phyloP scores from a whole-genome alignment of 1,140 invertebrate species.

The Heliconius nattereri region DNA sequence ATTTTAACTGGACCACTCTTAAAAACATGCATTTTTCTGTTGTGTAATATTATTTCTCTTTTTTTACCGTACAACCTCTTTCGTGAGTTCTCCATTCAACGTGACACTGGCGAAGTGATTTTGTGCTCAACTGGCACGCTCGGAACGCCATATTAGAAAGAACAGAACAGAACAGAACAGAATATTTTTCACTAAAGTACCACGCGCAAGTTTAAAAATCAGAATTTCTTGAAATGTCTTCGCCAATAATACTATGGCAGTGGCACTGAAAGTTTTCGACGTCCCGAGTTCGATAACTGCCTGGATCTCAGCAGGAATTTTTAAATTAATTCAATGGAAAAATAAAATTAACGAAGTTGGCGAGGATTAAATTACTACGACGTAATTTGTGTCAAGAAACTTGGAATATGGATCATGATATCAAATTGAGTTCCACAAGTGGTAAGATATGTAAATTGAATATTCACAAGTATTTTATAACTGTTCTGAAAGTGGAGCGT shows the following conservation, averaged over 20 bases:
- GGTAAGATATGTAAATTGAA: constrained; percentile 42
- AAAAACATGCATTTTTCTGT: too few relatives aligned
- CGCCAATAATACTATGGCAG: constrained; percentile 61
- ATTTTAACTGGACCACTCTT: too few relatives aligned
- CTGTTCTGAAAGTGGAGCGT: background rate
- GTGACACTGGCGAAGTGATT: too few relatives aligned
- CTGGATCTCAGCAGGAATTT: constrained; percentile 67
- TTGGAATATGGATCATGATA: constrained; percentile 56
- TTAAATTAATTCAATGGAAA: constrained; percentile 76
- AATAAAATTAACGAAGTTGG: constrained; percentile 73
- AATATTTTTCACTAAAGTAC: constrained; percentile 27
- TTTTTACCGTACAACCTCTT: too few relatives aligned
- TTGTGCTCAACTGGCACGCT: too few relatives aligned
- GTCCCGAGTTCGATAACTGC: constrained; percentile 72
- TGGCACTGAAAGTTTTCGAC: constrained; percentile 66
- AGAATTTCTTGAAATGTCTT: constrained; percentile 62
- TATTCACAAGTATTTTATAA: constrained; percentile 37
- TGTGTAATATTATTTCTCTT: too few relatives aligned
- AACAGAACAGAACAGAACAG: too few relatives aligned
- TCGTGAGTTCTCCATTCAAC: too few relatives aligned
- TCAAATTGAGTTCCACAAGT: constrained; percentile 49
- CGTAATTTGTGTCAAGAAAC: constrained; percentile 70
- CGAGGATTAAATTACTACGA: constrained; percentile 70
- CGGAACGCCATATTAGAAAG: too few relatives aligned
- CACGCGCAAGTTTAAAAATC: constrained; percentile 41